A percentile compares a stretch with the other conserved stretches of the same genome.
phyloP scores from a whole-genome alignment of 1,140 invertebrate species.

The Ooceraea biroi region DNA sequence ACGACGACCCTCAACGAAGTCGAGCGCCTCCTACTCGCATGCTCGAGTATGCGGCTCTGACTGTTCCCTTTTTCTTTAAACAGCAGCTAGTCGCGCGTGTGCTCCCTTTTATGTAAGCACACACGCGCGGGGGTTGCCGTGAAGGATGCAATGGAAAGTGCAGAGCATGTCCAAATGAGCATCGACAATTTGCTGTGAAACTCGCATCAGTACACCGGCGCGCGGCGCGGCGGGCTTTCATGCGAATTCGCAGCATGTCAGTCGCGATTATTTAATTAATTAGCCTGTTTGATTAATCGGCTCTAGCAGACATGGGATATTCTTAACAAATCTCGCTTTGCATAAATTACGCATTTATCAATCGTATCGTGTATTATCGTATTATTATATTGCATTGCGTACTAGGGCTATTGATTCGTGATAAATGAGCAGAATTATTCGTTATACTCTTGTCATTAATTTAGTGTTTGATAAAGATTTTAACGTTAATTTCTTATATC shows the following conservation, averaged over 20 bases:
- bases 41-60: neutral
- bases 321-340: neutral
- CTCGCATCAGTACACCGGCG: neutral
- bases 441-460: neutral
- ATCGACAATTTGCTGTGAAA: conserved; percentile 61
- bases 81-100: conserved; percentile 32
- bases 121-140: neutral
- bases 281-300: conserved; percentile 29
- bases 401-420: neutral
- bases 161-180: conserved; percentile 59
- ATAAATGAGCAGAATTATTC: conserved; percentile 4
- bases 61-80: conserved; percentile 47
- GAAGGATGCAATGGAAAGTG: conserved; percentile 6
- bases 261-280: conserved; percentile 45
- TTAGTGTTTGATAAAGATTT: neutral
- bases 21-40: conserved; percentile 1
- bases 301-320: neutral
- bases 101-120: conserved; percentile 40
- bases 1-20: conserved; percentile 49
- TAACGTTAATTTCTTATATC: neutral
- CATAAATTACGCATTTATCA: neutral
- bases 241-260: conserved; percentile 56
- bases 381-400: neutral
- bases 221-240: neutral
- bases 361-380: neutral